Base-by-base conservation (phyloP, 2,113 vertebrate genomes). In the Colistium nudipinnis region DNA sequence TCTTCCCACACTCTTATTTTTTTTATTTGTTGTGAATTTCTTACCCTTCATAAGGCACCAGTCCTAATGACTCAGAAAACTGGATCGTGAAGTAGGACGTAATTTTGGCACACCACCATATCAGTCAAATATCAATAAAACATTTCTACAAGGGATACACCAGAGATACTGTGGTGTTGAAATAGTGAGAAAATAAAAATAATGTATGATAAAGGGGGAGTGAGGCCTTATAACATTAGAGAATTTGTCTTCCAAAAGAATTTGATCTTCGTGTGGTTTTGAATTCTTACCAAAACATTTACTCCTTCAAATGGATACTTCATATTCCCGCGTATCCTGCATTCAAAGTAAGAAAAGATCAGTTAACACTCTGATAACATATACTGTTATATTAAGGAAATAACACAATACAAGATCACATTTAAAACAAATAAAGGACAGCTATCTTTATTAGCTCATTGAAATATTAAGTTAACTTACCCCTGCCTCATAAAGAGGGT, bases 401-500 rank as follows among this genome's bases (percentile, higher is more conserved):
- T 10, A 48, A 27, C 14, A 17, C 3, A 0, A 1, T 35, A 2
- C 13, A 17, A 33, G 6, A 28, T 47, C 11, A 55, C 6, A 27
- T 1, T 39, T 7, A 28, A 41, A 48, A 22, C 14, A 53, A 39
- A 25, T 30, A 2, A 72, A 24, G 6, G 3, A 27, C 22, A 33
- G 7, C 22, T 47, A 49, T 9, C 1, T 19, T 65, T 36, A 61
- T 22, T 17, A 8, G 16, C 30, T 17, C 7, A 4, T 52, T 7
- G 17, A n/a, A 28, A 20, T 4, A 43, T 39, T 1, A 19, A 9
- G 8, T 45, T 1, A 33, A 80, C 91, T 94, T 78, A 97, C 96
- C 93, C 95, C 96, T 36, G 95, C 95, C 90, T 97, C 96, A 68
- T 96, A 97, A n/a, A 97, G 92, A 33, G 96, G 96, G 74, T 97